Percentiles rank a stretch among this genome's conserved stretches.
Conservation (phyloP, 53 echinoderm and acorn worm species). For the Antedon mediterranea region DNA sequence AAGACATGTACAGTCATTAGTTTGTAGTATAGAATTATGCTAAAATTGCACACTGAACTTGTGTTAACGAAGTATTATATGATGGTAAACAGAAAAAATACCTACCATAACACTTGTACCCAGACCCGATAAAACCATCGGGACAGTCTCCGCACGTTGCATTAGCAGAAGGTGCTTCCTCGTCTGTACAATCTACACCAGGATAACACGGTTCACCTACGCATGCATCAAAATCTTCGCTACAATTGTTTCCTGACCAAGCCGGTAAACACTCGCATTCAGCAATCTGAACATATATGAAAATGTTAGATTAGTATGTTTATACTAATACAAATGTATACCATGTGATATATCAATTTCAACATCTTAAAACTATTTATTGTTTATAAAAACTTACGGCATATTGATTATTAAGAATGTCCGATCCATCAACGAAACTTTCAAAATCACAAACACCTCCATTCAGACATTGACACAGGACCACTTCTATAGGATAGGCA, state of each 20-base stretch:
- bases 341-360: too few species aligned
- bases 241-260: neutral
- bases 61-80: too few species aligned
- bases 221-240: neutral
- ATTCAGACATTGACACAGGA: slow-evolving; percentile 70
- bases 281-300: neutral
- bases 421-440: slow-evolving; percentile 33
- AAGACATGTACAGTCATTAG: too few species aligned
- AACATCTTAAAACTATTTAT: too few species aligned
- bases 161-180: neutral
- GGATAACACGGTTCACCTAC: neutral
- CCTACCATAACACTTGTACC: slow-evolving; percentile 79
- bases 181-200: neutral
- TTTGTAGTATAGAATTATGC: too few species aligned
- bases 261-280: neutral
- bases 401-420: slow-evolving; percentile 52
- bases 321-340: too few species aligned
- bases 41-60: too few species aligned
- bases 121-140: slow-evolving; percentile 44
- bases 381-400: slow-evolving; percentile 48
- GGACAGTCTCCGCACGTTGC: slow-evolving; percentile 37
- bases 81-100: too few species aligned
- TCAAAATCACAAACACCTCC: slow-evolving; percentile 54
- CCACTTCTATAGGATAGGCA: slow-evolving; percentile 40
- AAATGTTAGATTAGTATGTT: too few species aligned